Base-by-base conservation (phyloP, 2,888 invertebrate genomes). In the Mellilla xanthometata region DNA sequence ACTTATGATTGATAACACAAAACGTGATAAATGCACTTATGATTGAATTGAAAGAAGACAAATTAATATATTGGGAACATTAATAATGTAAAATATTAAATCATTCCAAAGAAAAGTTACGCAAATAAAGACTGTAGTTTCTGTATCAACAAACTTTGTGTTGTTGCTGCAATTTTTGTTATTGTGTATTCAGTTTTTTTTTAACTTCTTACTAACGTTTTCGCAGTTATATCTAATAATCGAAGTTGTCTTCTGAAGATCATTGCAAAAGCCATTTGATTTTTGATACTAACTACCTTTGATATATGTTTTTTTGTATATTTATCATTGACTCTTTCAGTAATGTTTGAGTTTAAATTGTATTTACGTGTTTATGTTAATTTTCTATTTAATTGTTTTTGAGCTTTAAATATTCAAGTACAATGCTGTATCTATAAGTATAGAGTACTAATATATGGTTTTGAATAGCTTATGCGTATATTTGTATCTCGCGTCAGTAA, bases 391-490 rank as follows among this genome's bases (percentile, higher is more conserved):
- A 44, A 51, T 52, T 77, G 73, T 70, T 78, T 84, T 81, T 80
- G 74, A 88, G 88, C 88, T 89, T 89, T 88, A 87, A 85, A 74
- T 56, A 75, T 68, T 59, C 70, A 57, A 86, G 88, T 88, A 88
- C 87, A 87, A 84, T 76, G 72, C 67, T 80, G 70, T 46, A 29
- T 33, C 8, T 33, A 28, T 51, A 49, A 53, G 52, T 51, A 54
- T 74, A 68, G 60, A 63, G 62, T 43, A 70, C 60, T 80, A 82
- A 80, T 76, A 81, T 84, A 78, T 48, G 12, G 30, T 79, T 68
- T 77, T 48, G 62, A 72, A 65, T 67, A 68, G 76, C 62, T 72
- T 75, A 71, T 54, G 60, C 66, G 49, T 68, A 69, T 68, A 66
- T 77, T 77, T 80, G 76, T 82, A 80, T 79, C 76, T 76, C n/a